Evolutionary conservation across 1,140 invertebrate species (phyloP), one percentile per base, ranked within the genome.

Genomic region (Battus philenor): DNA sequence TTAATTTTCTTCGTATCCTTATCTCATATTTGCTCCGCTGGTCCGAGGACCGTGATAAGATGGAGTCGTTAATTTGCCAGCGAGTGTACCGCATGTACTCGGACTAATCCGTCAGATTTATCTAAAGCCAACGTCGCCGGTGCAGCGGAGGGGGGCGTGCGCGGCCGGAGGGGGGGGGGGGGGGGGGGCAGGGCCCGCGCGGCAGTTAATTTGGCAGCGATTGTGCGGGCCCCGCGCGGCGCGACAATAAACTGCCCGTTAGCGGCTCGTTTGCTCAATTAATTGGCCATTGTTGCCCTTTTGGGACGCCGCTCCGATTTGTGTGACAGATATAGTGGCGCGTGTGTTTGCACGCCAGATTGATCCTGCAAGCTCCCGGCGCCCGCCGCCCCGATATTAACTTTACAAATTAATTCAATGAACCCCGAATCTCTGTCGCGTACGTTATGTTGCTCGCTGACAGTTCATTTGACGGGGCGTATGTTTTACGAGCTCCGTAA

Each of bases 211-310:
- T 66, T 61, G 60, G 57, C 52, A 47, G 44, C 57, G 47, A 65
- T 59, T 66, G 57, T 59, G 51, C 48, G 38, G 43, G 46, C 38
- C 47, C 27, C 33, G 27, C 47, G 46, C 30, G 30, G 18, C 46
- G 33, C 45, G 26, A 61, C 67, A 68, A 72, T 68, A 68, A 41
- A 44, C 46, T 27, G 34, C 47, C 67, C 56, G 50, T 56, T 61
- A 51, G 44, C 65, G 65, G 54, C 56, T 69, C 69, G 72, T 72
- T 70, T 65, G 68, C 50, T 36, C 54, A 48, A 59, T 63, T 79
- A 79, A 79, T 76, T 79, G 72, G 51, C 51, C 48, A 64, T 69
- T 69, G 67, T 69, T 75, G 68, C 64, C 59, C 69, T 61, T 76
- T 63, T 63, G 69, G 67, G 68, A 59, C 29, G 15, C 1, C 15